These are phyloP conservation scores for Paraplagusia blochii DNA, from an alignment of 2,113 vertebrate species.

Conservation along the genomic window DNA sequence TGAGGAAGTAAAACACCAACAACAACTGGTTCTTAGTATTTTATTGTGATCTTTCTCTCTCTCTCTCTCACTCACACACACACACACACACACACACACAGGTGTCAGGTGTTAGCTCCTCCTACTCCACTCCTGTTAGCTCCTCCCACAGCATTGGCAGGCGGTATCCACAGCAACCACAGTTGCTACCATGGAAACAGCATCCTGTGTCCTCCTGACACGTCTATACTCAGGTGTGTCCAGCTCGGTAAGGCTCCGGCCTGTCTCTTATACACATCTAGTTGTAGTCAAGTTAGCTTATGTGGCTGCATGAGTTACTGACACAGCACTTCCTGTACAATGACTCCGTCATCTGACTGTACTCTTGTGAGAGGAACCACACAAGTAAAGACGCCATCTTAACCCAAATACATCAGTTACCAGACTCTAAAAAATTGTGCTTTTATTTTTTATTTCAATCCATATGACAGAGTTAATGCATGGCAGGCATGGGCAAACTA, in stretches of 20 bases:
- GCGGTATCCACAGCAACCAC: conserved; percentile 14
- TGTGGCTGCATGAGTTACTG: no score
- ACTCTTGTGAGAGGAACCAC: no score
- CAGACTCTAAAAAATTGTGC: no score
- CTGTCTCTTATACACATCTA: conserved; percentile 44
- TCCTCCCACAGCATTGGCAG: conserved; percentile 15
- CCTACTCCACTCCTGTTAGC: conserved; percentile 55
- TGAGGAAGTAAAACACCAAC: conserved; percentile 58
- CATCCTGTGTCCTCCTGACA: conserved; percentile 87
- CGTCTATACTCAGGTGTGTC: conserved; percentile 92
- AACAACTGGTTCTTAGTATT: conserved; percentile 21
- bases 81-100: background rate
- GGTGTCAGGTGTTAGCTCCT: conserved; percentile 34
- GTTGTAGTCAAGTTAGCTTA: no score
- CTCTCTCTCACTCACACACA: no score
- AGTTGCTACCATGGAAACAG: conserved; percentile 88
- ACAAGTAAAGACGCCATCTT: no score
- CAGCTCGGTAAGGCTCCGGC: conserved; percentile 83
- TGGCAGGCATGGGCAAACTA: no score
- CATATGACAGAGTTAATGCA: no score
- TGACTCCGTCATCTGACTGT: no score
- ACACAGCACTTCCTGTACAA: no score
- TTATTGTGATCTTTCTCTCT: conserved; percentile 45
- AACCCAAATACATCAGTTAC: no score
- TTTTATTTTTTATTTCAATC: no score